Evolutionary conservation across 2,797 vertebrate species (phyloP).

Genomic region (Notolepis coatsorum): DNA sequence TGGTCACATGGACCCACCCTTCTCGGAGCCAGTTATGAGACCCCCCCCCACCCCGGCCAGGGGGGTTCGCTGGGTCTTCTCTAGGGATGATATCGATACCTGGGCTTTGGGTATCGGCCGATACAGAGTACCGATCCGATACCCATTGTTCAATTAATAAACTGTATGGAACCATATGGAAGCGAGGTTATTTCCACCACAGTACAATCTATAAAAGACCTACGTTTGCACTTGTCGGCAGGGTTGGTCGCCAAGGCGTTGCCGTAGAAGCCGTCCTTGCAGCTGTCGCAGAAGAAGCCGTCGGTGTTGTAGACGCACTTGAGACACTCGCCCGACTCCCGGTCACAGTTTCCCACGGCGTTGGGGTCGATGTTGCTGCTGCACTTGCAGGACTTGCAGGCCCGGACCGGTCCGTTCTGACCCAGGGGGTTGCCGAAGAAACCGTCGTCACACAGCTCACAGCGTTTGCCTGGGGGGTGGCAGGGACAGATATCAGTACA

Average conservation of each 20-base stretch:
- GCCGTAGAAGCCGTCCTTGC: constrained; percentile 91
- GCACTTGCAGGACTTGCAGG: constrained; percentile 92
- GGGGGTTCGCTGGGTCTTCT: too few species aligned
- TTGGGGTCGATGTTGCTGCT: constrained; percentile 96
- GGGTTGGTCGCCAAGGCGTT: constrained; percentile 83
- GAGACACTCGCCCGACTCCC: constrained; percentile 89
- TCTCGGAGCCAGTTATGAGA: too few species aligned
- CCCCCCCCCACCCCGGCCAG: too few species aligned
- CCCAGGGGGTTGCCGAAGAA: constrained; percentile 95
- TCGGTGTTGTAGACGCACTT: constrained; percentile 95
- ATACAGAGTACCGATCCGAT: too few species aligned
- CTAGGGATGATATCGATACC: too few species aligned
- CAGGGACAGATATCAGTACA: background rate
- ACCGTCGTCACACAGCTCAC: constrained; percentile 95
- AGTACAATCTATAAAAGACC: constrained; percentile 23
- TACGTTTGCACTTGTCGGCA: constrained; percentile 90
- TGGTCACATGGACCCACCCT: too few species aligned
- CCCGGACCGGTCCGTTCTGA: constrained; percentile 72
- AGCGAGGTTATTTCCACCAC: too few species aligned
- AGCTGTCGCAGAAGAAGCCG: constrained; percentile 94
- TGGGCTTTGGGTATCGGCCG: too few species aligned
- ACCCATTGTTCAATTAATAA: too few species aligned
- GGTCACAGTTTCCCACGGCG: constrained; percentile 93
- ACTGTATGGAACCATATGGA: too few species aligned
- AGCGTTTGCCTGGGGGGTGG: constrained; percentile 88